phyloP scores from a whole-genome alignment of 92 coral and sea anemone genomes.

The Epizoanthus ramosus region DNA sequence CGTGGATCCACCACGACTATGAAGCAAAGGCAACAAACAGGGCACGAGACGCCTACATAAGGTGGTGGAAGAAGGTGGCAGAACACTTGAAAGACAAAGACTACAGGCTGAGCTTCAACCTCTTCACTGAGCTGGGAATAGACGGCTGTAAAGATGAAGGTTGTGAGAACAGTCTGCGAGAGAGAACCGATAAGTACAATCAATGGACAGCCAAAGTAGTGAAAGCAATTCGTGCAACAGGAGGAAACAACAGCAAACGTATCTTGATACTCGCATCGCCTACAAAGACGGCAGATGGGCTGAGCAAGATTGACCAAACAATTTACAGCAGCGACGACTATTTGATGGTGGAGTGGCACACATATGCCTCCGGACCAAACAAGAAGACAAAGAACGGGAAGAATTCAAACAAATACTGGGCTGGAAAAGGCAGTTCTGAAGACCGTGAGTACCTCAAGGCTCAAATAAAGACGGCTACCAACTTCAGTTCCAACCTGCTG shows the following conservation, averaged over 20 bases:
- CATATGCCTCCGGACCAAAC: slow-evolving; percentile 77
- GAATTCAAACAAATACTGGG: slow-evolving; percentile 45
- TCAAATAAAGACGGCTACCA: slow-evolving; percentile 44
- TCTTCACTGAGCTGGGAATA: too few relatives aligned
- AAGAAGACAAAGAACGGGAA: slow-evolving; percentile 29
- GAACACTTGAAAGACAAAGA: slow-evolving; percentile 12
- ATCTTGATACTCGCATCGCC: slow-evolving; percentile 64
- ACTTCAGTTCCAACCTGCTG: slow-evolving; percentile 31
- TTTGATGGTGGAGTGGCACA: slow-evolving; percentile 76
- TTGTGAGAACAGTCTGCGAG: too few relatives aligned
- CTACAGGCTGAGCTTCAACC: too few relatives aligned
- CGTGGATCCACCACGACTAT: slow-evolving; percentile 25
- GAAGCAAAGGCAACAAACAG: slow-evolving; percentile 52
- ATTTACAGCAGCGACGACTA: slow-evolving; percentile 55
- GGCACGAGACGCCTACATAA: slow-evolving; percentile 45
- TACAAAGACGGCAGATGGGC: slow-evolving; percentile 52
- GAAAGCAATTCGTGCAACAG: slow-evolving; percentile 53
- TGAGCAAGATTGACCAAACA: slow-evolving; percentile 41
- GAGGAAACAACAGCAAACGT: slow-evolving; percentile 42
- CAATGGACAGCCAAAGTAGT: slow-evolving; percentile 66
- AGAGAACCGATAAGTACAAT: slow-evolving; percentile 52
- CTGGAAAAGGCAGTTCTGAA: slow-evolving; percentile 43
- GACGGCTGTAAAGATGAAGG: too few relatives aligned
- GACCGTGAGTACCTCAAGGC: slow-evolving; percentile 41
- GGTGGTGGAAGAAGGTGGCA: slow-evolving; percentile 23